These are phyloP conservation scores for Kryptolebias ocellatus DNA, from an alignment of 2,797 vertebrate species.

Conservation along the genomic window DNA sequence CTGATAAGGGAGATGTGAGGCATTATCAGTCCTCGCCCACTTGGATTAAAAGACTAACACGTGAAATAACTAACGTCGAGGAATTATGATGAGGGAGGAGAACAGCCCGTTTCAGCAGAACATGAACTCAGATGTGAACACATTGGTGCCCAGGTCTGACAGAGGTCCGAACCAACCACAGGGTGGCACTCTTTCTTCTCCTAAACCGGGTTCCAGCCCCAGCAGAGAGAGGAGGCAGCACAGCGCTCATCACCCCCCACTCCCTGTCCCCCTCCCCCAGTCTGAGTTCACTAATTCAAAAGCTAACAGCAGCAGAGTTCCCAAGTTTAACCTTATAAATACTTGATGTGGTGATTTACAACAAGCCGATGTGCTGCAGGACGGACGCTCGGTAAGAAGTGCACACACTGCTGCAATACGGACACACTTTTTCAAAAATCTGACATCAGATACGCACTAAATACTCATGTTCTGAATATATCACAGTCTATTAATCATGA, in stretches of 20 bases:
- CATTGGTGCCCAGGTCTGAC: background rate
- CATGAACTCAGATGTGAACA: conserved; percentile 6
- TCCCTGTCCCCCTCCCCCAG: conserved; percentile 39
- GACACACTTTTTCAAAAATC: conserved; percentile 23
- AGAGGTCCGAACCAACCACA: conserved; percentile 32
- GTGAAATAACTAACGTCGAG: conserved; percentile 12
- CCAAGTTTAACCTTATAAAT: conserved; percentile 80
- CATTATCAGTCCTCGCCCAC: conserved; percentile 34
- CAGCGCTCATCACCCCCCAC: conserved; percentile 19
- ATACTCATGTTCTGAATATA: background rate
- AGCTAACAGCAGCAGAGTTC: conserved; percentile 73
- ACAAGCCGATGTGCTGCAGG: conserved; percentile 58
- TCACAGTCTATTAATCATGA: background rate
- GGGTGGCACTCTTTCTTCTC: conserved; percentile 75
- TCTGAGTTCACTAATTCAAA: conserved; percentile 76
- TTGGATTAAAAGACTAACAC: conserved; percentile 30
- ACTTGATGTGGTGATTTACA: conserved; percentile 78
- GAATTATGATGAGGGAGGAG: conserved; percentile 22
- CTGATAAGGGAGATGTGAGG: conserved; percentile 15
- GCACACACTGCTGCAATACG: conserved; percentile 19
- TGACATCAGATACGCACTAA: conserved; percentile 17
- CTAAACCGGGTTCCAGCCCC: conserved; percentile 21
- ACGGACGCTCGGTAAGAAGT: conserved; percentile 32
- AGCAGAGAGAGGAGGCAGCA: conserved; percentile 3
- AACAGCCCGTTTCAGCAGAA: conserved; percentile 44